Percentiles rank a stretch among this genome's conserved stretches.
Evolutionary conservation across 2,888 invertebrate genomes (phyloP).

Genomic region (Zygothrica quintamaculata): DNA sequence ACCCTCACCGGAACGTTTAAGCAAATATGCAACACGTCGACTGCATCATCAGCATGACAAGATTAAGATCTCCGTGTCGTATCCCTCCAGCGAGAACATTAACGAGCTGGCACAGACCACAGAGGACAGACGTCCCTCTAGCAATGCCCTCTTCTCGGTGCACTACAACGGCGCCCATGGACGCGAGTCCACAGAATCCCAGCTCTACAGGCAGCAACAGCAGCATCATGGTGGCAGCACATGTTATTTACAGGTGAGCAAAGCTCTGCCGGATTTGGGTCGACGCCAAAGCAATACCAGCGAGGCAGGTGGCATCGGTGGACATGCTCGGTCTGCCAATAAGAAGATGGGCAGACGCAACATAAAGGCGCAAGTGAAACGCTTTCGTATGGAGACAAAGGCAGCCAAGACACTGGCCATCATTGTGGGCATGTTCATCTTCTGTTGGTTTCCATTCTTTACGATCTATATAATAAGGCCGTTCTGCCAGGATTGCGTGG

Average conservation of each 20-base stretch:
- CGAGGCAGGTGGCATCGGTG: conserved; percentile 58
- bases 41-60: conserved; percentile 87
- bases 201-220: conserved; percentile 83
- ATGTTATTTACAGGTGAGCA: conserved; percentile 87
- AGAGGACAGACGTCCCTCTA: conserved; percentile 82
- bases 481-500: conserved; percentile 94
- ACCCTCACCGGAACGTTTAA: conserved; percentile 87
- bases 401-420: conserved; percentile 98
- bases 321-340: conserved; percentile 74
- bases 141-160: conserved; percentile 85
- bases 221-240: conserved; percentile 83
- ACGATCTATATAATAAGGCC: conserved; percentile 96
- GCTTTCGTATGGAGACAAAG: conserved; percentile 97
- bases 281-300: conserved; percentile 79
- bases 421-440: conserved; percentile 98
- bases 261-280: conserved; percentile 83
- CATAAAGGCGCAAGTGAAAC: conserved; percentile 95
- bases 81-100: conserved; percentile 91
- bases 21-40: conserved; percentile 87
- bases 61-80: conserved; percentile 94
- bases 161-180: conserved; percentile 89
- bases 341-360: conserved; percentile 93
- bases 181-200: conserved; percentile 86
- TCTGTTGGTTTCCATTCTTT: conserved; percentile 99
- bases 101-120: conserved; percentile 77